Base-by-base conservation (phyloP, 2,888 invertebrate genomes). In the Chelonus formosanus region DNA sequence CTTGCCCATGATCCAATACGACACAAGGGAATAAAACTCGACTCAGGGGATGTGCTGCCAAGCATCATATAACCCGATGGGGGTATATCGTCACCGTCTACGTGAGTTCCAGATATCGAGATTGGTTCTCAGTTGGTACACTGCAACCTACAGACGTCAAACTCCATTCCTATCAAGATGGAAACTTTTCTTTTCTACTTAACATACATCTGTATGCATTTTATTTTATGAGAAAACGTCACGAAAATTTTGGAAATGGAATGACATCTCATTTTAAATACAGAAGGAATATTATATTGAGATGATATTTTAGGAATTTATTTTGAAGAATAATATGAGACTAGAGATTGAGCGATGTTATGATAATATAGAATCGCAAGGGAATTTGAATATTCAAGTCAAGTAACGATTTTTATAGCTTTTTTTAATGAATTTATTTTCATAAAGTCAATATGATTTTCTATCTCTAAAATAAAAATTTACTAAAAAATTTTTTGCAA, bases 21-120 rank as follows among this genome's bases (percentile, higher is more conserved):
- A 44, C 65, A 66, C 65, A 31, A 43, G 65, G 65, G 65, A 66
- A 66, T 66, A 61, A 61, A 66, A 66, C 36, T 56, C 61, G 61
- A 61, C 65, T 66, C 65, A 20, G 35, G 63, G 56, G 61, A 66
- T 66, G 36, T 61, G 10, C 56, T 55, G 40, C 56, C 56, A 61
- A 56, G 50, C 56, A 53, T 61, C 61, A 7, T 53, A 53, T 32
- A 61, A 32, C 61, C 44, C 61, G 53, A 32, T 43, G 53, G 20
- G 44, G 35, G 61, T 61, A 44, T 61, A 52, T 34, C 45, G 44
- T 32, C 53, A n/a, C 34, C 52, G 43, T 50, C 40, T 36, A 40
- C 43, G 34, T 32, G 8, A 44, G 34, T 61, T 61, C n/a, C 50
- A 43, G 65, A 66, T 66, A 66, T 66, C 65, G 50, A 61, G 50